Conservation (phyloP, 2,113 vertebrate genomes). For the Todiramphus saurophagus region DNA sequence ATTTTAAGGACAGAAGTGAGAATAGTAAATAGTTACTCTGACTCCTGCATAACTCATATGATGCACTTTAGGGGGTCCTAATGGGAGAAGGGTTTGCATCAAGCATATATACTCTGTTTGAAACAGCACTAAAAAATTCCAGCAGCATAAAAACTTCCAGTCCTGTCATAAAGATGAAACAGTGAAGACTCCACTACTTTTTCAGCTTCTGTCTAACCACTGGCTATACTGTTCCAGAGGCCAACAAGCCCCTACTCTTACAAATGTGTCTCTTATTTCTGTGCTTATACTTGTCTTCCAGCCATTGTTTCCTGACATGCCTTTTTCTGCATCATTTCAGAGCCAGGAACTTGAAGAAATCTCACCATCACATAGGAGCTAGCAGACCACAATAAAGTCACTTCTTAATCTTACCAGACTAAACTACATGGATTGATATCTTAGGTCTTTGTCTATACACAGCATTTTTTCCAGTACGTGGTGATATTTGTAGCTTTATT, state of each 20-base stretch:
- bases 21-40: neutral
- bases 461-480: neutral
- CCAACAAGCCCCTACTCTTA: neutral
- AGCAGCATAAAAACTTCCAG: neutral
- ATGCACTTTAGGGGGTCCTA: neutral
- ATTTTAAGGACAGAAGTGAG: neutral
- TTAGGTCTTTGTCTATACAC: neutral
- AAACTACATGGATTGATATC: neutral
- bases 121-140: neutral
- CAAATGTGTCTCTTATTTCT: neutral
- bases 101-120: neutral
- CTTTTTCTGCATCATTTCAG: neutral
- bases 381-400: neutral
- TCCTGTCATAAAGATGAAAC: neutral
- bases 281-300: neutral
- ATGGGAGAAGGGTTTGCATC: fast-evolving
- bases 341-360: neutral
- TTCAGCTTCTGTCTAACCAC: neutral
- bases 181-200: neutral
- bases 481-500: neutral
- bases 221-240: neutral
- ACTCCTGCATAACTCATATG: neutral
- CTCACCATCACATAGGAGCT: neutral
- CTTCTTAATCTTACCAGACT: neutral
- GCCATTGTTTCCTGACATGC: neutral